A percentile compares a stretch with the other conserved stretches of the same genome.
phyloP scores from a whole-genome alignment of 1,140 invertebrate genomes.

The honey bee (Apis mellifera) region Amel_HAv3.1 CM009935.2:13321501-13322000 shows the following conservation, averaged over 20 bases:
- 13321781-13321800: constrained; percentile 49
- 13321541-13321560: too few relatives aligned
- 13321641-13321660: background rate
- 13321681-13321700: constrained; percentile 54
- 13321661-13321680: background rate
- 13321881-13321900: constrained; percentile 66
- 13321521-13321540: too few relatives aligned
- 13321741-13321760: constrained; percentile 32
- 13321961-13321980: constrained; percentile 74
- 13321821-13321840: background rate
- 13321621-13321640: background rate
- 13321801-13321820: constrained; percentile 25
- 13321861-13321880: constrained; percentile 50
- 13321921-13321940: constrained; percentile 20
- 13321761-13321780: constrained; percentile 1
- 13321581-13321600: too few relatives aligned
- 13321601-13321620: background rate
- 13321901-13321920: constrained; percentile 8
- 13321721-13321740: constrained; percentile 28
- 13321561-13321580: too few relatives aligned
- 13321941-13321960: constrained; percentile 70
- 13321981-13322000: constrained; percentile 62
- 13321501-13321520: too few relatives aligned
- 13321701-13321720: constrained; percentile 65
- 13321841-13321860: constrained; percentile 14